Percentiles rank a stretch among this genome's conserved stretches.
These are phyloP conservation scores for Leptinotarsa rubiginosa DNA, from an alignment of 2,888 invertebrate genomes.

Conservation along the genomic window DNA sequence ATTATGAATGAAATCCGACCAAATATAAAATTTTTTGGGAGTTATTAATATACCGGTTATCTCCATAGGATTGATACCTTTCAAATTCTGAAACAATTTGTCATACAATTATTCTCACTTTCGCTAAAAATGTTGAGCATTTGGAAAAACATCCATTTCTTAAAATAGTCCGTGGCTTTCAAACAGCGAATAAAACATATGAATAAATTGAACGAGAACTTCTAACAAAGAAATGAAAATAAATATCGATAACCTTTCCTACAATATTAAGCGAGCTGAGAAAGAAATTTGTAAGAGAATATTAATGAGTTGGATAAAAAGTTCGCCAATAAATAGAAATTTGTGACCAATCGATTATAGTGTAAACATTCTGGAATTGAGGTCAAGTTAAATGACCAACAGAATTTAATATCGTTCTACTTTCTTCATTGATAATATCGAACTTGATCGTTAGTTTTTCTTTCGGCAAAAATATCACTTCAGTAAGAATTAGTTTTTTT, in stretches of 20 bases:
- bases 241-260: slow-evolving; percentile 1
- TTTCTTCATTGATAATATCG: slow-evolving; percentile 11
- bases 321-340: slow-evolving; percentile 16
- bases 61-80: too few species aligned
- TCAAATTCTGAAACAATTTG: too few species aligned
- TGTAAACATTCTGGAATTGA: slow-evolving; percentile 18
- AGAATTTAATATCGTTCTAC: slow-evolving; percentile 17
- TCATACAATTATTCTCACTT: too few species aligned
- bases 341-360: slow-evolving; percentile 20
- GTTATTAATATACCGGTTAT: too few species aligned
- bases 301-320: slow-evolving; percentile 12
- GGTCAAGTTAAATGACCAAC: slow-evolving; percentile 22
- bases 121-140: too few species aligned
- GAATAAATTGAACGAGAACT: not conserved
- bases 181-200: not conserved
- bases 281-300: slow-evolving; percentile 3
- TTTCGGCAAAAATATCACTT: not conserved
- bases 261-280: not conserved
- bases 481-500: not conserved
- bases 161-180: not conserved
- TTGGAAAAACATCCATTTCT: not conserved
- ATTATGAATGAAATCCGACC: too few species aligned
- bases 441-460: not conserved
- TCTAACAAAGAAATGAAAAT: slow-evolving; percentile 2
- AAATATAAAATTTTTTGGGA: too few species aligned